Conservation (phyloP, 2,888 invertebrate genomes). For the Heteromyza rotundicornis region DNA sequence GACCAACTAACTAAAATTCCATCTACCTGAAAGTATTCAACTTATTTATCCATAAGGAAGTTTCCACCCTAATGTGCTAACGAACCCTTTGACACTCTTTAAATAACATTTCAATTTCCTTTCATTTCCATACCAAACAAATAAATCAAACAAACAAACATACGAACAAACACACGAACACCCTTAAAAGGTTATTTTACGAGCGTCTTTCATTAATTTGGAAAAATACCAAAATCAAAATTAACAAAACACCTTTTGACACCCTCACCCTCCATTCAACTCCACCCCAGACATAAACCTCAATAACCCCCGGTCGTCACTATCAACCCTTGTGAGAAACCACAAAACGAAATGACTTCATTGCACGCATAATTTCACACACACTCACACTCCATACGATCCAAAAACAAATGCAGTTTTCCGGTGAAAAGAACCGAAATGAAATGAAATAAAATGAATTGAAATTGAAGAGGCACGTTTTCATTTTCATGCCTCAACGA, state of each 20-base stretch:
- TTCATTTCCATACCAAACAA: neutral
- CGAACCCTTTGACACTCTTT: no score
- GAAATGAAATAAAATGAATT: neutral
- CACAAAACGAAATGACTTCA: conserved; percentile 41
- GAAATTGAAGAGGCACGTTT: conserved; percentile 4
- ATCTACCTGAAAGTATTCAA: no score
- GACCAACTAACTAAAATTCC: no score
- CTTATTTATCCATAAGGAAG: no score
- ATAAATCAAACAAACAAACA: neutral
- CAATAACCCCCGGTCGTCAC: conserved; percentile 26
- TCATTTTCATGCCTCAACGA: conserved; percentile 14
- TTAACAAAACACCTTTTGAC: conserved; percentile 44
- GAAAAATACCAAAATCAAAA: conserved; percentile 35
- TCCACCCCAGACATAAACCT: conserved; percentile 31
- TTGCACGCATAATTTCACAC: conserved; percentile 53
- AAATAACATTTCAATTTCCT: conserved; percentile 10
- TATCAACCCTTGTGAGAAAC: conserved; percentile 39
- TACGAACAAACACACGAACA: neutral
- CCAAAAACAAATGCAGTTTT: conserved; percentile 1
- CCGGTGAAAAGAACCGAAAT: neutral
- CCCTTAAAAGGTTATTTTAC: neutral
- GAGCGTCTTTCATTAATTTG: no score
- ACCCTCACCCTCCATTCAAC: conserved; percentile 26
- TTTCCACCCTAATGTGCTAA: no score
- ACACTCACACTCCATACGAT: conserved; percentile 1